A percentile compares a stretch with the other conserved stretches of the same genome.
Conservation (phyloP, 1,140 invertebrate species). For the Zaprionus taronus region DNA sequence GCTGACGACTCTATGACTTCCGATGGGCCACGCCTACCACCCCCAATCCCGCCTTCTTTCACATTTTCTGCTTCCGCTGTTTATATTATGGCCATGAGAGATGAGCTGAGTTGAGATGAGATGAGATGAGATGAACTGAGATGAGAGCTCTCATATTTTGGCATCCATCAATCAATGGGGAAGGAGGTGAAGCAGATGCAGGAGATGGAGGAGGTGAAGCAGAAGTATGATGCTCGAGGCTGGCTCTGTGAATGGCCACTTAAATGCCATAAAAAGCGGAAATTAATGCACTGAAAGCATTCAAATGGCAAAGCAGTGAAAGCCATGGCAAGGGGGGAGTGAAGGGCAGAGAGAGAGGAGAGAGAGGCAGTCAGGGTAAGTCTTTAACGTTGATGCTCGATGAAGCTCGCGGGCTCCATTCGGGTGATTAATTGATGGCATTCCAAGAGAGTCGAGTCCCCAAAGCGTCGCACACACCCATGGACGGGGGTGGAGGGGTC, state of each 20-base stretch:
- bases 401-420: conserved; percentile 58
- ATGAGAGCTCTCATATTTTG: conserved; percentile 60
- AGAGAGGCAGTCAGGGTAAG: background rate
- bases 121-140: background rate
- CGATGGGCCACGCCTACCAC: conserved; percentile 8
- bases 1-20: conserved; percentile 33
- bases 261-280: conserved; percentile 71
- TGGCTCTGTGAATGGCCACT: conserved; percentile 61
- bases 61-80: conserved; percentile 17
- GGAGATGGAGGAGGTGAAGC: background rate
- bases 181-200: background rate
- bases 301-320: conserved; percentile 45
- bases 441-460: conserved; percentile 41
- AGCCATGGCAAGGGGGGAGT: conserved; percentile 1
- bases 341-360: background rate
- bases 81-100: conserved; percentile 9
- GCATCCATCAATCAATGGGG: conserved; percentile 65
- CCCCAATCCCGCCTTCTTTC: background rate
- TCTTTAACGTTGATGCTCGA: conserved; percentile 31
- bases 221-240: background rate
- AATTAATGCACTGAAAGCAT: conserved; percentile 79
- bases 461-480: conserved; percentile 35
- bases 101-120: background rate
- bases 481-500: background rate
- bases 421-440: conserved; percentile 71